These are phyloP conservation scores for Xestia xanthographa DNA, from an alignment of 2,888 invertebrate genomes.

Conservation along the genomic window DNA sequence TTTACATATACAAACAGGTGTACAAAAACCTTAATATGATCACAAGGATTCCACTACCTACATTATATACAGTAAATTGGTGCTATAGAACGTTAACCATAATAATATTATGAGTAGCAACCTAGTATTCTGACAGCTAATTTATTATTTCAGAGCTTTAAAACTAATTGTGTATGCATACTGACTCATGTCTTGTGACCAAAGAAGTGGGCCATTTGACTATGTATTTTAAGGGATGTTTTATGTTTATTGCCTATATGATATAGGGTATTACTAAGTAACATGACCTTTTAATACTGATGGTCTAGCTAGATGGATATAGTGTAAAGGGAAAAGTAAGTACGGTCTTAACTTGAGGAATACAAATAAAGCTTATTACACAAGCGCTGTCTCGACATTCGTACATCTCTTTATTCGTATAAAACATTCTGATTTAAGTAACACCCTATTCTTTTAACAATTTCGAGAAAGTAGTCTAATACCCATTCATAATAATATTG, in stretches of 20 bases:
- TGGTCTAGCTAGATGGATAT: constrained; percentile 19
- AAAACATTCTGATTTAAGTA: constrained; percentile 10
- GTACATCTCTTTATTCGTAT: constrained; percentile 16
- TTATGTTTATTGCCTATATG: background rate
- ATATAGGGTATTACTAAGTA: constrained; percentile 30
- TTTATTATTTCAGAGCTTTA: constrained; percentile 23
- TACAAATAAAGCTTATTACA: constrained; percentile 6
- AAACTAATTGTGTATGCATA: constrained; percentile 49
- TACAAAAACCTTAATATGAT: constrained; percentile 86
- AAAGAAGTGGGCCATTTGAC: constrained; percentile 23
- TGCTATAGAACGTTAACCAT: constrained; percentile 72
- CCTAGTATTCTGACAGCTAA: constrained; percentile 43
- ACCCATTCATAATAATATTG: constrained; percentile 18
- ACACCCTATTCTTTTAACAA: constrained; percentile 27
- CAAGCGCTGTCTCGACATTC: constrained; percentile 17
- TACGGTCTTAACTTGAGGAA: background rate
- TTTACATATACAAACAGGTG: constrained; percentile 89
- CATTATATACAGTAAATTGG: constrained; percentile 85
- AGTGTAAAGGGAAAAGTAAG: background rate
- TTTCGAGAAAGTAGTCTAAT: constrained; percentile 34
- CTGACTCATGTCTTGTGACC: constrained; percentile 57
- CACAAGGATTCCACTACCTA: constrained; percentile 83
- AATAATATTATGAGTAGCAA: constrained; percentile 59
- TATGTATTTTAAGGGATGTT: constrained; percentile 9
- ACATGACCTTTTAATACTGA: constrained; percentile 31